Evolutionary conservation across 2,888 invertebrate genomes (phyloP).

Genomic region (Macrophya alboannulata): DNA sequence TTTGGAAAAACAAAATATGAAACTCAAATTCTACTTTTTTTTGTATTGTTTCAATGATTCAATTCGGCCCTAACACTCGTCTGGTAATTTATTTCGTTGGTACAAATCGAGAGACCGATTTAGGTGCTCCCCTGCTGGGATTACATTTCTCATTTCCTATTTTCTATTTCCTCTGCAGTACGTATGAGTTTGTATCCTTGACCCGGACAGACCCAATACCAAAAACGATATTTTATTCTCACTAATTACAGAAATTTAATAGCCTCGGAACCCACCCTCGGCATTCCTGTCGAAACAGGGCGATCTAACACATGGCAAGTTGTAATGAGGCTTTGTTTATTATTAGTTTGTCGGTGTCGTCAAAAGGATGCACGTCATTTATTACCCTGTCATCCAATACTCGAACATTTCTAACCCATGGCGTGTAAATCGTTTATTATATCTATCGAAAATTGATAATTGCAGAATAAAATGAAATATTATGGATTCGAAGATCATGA

Average conservation of each 20-base stretch:
- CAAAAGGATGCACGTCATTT: constrained; percentile 50
- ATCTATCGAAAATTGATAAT: neutral
- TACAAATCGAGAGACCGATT: neutral
- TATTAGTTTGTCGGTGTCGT: constrained; percentile 61
- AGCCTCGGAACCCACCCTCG: constrained; percentile 33
- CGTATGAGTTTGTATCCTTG: neutral
- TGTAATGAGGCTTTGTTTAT: constrained; percentile 67
- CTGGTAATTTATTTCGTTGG: constrained; percentile 8
- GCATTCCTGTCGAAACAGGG: constrained; percentile 45
- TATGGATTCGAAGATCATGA: too few relatives aligned
- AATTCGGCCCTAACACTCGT: neutral
- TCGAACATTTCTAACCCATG: neutral
- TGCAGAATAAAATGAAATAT: neutral
- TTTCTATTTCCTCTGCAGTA: constrained; percentile 1
- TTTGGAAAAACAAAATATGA: neutral
- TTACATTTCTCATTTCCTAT: constrained; percentile 46
- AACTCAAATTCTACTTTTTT: neutral
- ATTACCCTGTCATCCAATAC: constrained; percentile 38
- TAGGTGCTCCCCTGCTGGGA: constrained; percentile 36
- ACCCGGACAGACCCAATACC: neutral
- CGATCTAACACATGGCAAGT: constrained; percentile 54
- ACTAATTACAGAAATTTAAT: constrained; percentile 65
- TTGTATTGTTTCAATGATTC: constrained; percentile 12
- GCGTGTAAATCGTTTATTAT: neutral
- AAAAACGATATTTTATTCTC: constrained; percentile 52